A percentile compares a stretch with the other conserved stretches of the same genome.
Evolutionary conservation across 1,140 invertebrate genomes (phyloP).

Genomic region (Phymorhynchus buccinoides): DNA sequence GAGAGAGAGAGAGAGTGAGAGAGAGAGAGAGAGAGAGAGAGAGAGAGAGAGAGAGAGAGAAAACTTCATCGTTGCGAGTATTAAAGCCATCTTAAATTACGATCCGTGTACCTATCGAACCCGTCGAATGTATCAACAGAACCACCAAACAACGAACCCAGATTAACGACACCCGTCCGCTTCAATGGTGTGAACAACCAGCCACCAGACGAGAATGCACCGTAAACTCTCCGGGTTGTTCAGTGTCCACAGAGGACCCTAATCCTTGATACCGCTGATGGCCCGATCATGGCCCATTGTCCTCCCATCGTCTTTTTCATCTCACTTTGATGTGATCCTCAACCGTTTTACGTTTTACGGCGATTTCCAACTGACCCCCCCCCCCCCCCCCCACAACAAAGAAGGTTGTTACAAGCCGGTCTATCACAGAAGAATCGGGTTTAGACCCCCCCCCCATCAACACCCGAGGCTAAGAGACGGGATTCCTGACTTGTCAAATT

Average conservation of each 20-base stretch:
- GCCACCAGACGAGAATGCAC: neutral
- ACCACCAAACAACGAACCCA: neutral
- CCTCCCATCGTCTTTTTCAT: neutral
- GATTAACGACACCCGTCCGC: neutral
- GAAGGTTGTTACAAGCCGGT: neutral
- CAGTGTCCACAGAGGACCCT: neutral
- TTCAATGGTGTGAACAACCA: neutral
- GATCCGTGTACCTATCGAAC: neutral
- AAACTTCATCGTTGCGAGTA: neutral
- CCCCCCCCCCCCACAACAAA: no score
- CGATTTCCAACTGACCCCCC: neutral
- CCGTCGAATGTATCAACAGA: neutral
- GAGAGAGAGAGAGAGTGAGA: neutral
- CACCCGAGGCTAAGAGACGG: neutral
- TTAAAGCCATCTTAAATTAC: neutral
- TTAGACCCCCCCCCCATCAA: neutral
- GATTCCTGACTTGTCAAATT: neutral
- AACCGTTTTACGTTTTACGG: constrained; percentile 14
- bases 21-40: neutral
- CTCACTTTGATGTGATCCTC: constrained; percentile 25
- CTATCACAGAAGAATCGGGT: neutral
- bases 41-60: neutral
- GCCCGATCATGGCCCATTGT: neutral
- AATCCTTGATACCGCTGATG: neutral
- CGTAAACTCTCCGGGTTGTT: neutral